phyloP scores from a whole-genome alignment of 2,888 invertebrate genomes.

The Phrixothrix hirtus region DNA sequence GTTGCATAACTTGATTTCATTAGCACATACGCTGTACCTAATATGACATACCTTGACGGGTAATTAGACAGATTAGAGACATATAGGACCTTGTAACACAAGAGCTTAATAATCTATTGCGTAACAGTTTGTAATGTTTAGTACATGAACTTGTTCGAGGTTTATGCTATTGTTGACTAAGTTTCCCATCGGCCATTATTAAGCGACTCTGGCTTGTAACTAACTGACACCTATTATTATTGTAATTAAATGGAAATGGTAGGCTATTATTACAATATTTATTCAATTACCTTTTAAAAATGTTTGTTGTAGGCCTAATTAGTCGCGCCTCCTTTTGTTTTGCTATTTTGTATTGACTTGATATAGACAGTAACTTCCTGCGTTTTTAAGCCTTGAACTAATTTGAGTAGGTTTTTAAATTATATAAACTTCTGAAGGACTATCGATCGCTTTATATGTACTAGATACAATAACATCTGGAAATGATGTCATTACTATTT shows the following conservation, averaged over 20 bases:
- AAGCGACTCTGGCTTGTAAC: too few relatives aligned
- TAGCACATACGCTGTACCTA: constrained; percentile 23
- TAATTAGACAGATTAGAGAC: constrained; percentile 37
- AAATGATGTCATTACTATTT: neutral
- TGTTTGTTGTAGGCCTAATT: too few relatives aligned
- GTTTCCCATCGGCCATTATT: neutral
- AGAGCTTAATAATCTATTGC: constrained; percentile 25
- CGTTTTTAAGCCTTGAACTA: neutral
- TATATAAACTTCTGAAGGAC: neutral
- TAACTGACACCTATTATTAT: too few relatives aligned
- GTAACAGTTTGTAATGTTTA: constrained; percentile 10
- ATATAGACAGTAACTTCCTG: neutral
- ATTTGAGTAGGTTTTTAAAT: neutral
- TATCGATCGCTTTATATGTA: neutral
- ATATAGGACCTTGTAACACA: constrained; percentile 35
- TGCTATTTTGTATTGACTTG: too few relatives aligned
- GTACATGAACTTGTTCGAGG: neutral
- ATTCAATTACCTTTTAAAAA: neutral
- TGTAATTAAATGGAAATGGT: neutral
- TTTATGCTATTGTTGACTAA: too few relatives aligned
- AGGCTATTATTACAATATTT: neutral
- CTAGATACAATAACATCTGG: neutral
- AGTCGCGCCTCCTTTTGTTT: too few relatives aligned
- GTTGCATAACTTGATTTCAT: constrained; percentile 20
- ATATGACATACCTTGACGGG: constrained; percentile 34